Evolutionary conservation across 2,113 vertebrate species (phyloP).

Genomic region (Salvator merianae): DNA sequence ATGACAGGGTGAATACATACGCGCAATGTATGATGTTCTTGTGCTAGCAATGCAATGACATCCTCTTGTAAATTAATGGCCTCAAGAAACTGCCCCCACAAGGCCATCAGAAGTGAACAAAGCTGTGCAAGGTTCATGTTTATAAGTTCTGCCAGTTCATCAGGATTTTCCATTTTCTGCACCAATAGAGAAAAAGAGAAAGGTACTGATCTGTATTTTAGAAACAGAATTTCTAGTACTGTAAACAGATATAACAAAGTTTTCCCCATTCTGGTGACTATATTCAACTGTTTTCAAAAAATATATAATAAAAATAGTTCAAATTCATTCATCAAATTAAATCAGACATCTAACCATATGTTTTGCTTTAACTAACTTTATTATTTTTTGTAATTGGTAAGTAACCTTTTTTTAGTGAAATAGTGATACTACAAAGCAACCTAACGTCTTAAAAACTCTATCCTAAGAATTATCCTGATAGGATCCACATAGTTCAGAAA

Average conservation of each 20-base stretch:
- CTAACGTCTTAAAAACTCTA: neutral
- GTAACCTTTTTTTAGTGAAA: conserved; percentile 11
- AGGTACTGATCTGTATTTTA: neutral
- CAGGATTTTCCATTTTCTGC: conserved; percentile 92
- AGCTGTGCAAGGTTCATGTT: conserved; percentile 99
- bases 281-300: conserved; percentile 11
- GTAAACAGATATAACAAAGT: neutral
- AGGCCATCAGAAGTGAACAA: conserved; percentile 97
- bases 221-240: neutral
- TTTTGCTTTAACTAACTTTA: neutral
- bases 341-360: neutral
- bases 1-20: conserved; percentile 74
- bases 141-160: conserved; percentile 95
- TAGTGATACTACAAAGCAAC: conserved; percentile 18
- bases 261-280: neutral
- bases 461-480: neutral
- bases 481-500: neutral
- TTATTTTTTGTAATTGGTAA: neutral
- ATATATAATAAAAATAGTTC: neutral
- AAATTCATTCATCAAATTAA: too few species aligned
- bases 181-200: conserved; percentile 50
- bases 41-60: conserved; percentile 84
- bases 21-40: conserved; percentile 92
- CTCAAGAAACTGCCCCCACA: conserved; percentile 98
- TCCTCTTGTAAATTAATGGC: conserved; percentile 91